Conservation (phyloP, 2,888 invertebrate species). For the Calameuta idolon region DNA sequence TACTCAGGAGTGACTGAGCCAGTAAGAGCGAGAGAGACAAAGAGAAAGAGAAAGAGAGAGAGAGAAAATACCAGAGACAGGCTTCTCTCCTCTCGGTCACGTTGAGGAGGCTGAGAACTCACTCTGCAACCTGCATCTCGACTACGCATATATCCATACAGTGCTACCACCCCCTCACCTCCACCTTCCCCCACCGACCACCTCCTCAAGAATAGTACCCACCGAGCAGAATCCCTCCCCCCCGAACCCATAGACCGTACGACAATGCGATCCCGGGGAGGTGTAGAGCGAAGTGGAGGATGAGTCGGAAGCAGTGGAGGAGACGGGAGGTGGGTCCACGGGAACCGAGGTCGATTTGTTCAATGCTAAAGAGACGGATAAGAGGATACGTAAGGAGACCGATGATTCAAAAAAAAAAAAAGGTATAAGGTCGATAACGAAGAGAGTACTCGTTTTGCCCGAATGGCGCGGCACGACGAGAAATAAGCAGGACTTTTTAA, state of each 20-base stretch:
- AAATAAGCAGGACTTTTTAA: conserved; percentile 32
- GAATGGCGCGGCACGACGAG: background rate
- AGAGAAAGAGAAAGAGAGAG: conserved; percentile 13
- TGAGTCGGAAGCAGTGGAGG: no score
- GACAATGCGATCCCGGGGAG: background rate
- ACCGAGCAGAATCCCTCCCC: background rate
- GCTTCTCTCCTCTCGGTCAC: background rate
- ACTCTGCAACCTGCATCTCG: conserved; percentile 33
- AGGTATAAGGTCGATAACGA: background rate
- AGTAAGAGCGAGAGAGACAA: conserved; percentile 18
- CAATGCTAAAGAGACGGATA: conserved; percentile 6
- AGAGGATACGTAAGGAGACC: background rate
- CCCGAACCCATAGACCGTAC: background rate
- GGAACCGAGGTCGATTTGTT: background rate
- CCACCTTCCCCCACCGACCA: background rate
- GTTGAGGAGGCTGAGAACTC: conserved; percentile 41
- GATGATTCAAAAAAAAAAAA: background rate
- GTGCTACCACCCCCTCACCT: background rate
- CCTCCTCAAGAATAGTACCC: background rate
- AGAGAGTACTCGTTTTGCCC: conserved; percentile 13
- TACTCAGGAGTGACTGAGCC: conserved; percentile 15
- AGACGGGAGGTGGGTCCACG: background rate
- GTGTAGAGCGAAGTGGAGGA: background rate
- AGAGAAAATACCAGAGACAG: conserved; percentile 10
- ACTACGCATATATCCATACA: conserved; percentile 24